These are phyloP conservation scores for Phalacrocorax carbo DNA, from an alignment of 2,113 vertebrate species.

Conservation along the genomic window DNA sequence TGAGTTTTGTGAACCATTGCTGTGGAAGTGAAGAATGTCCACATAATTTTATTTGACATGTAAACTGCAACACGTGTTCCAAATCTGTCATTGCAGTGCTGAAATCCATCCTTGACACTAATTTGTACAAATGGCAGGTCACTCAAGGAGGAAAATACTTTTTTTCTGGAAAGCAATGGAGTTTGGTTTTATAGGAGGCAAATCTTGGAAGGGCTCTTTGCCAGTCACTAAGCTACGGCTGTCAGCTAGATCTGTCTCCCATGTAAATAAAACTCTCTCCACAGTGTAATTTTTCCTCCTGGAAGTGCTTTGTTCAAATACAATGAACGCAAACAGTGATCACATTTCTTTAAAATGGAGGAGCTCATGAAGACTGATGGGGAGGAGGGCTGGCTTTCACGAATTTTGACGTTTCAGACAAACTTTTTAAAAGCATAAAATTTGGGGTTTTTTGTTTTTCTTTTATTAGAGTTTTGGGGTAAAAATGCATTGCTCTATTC, in stretches of 20 bases:
- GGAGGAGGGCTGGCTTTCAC: background rate
- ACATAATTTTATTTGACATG: background rate
- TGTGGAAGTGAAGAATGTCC: background rate
- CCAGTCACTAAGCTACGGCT: background rate
- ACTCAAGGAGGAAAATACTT: background rate
- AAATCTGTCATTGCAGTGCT: background rate
- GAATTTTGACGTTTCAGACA: background rate
- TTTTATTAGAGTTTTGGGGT: background rate
- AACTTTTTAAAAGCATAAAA: background rate
- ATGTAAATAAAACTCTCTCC: background rate
- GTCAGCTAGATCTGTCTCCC: background rate
- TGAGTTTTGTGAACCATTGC: background rate
- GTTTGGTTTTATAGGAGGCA: constrained; percentile 1
- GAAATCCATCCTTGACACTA: constrained; percentile 32
- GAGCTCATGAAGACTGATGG: background rate
- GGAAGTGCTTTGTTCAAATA: background rate
- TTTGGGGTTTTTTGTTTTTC: background rate
- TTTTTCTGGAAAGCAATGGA: background rate
- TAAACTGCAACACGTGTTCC: background rate
- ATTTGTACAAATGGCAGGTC: background rate
- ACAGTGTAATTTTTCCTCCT: background rate
- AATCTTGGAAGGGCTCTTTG: background rate
- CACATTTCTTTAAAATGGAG: background rate
- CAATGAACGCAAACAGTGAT: background rate
- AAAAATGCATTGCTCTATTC: background rate